These are phyloP conservation scores for Palythoa grandiflora DNA, from an alignment of 92 coral and sea anemone genomes.

Conservation along the genomic window DNA sequence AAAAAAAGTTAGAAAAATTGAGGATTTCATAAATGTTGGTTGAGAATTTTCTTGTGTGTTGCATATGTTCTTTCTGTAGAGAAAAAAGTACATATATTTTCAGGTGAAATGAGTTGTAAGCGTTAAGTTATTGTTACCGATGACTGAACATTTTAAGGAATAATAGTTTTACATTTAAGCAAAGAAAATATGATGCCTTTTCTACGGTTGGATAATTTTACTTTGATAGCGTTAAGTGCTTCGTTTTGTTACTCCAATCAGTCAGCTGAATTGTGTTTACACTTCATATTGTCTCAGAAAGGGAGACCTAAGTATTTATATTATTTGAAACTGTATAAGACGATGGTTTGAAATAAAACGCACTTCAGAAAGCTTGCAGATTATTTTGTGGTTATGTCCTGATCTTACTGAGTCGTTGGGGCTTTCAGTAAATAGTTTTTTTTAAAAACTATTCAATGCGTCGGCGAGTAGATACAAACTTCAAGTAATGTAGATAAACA, in stretches of 20 bases:
- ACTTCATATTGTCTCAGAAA: slow-evolving; percentile 19
- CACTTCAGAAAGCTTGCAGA: slow-evolving; percentile 1
- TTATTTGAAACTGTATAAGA: background rate
- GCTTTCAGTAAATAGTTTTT: no score
- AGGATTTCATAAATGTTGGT: background rate
- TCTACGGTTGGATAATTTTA: slow-evolving; percentile 20
- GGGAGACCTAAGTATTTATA: slow-evolving; percentile 36
- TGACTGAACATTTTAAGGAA: background rate
- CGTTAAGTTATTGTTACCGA: slow-evolving; percentile 9
- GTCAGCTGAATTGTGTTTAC: slow-evolving; percentile 23
- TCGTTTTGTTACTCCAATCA: slow-evolving; percentile 21
- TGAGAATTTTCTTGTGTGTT: background rate
- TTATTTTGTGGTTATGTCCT: background rate
- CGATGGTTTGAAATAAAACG: slow-evolving; percentile 38
- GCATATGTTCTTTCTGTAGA: background rate
- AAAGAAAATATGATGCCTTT: background rate
- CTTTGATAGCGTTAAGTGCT: slow-evolving; percentile 10
- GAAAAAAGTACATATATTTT: slow-evolving; percentile 2
- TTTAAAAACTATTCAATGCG: no score
- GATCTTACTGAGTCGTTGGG: background rate
- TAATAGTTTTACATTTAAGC: slow-evolving; percentile 4
- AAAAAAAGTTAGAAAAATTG: background rate
- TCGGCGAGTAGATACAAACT: no score
- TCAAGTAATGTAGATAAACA: no score
- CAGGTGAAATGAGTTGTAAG: background rate